Evolutionary conservation across 2,888 invertebrate species (phyloP).

Genomic region (Limnephilus auricula): DNA sequence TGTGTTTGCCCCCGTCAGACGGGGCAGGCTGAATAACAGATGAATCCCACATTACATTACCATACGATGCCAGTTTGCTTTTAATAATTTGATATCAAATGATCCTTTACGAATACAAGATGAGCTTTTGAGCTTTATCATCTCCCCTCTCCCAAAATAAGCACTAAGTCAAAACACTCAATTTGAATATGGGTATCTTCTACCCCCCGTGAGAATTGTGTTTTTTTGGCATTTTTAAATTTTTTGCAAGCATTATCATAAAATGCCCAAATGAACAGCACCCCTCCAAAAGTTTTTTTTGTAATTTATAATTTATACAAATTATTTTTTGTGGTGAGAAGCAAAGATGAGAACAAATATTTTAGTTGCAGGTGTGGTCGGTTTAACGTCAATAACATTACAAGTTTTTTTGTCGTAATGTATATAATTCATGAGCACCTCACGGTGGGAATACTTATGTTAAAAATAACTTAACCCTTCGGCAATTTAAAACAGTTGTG

Average conservation of each 20-base stretch:
- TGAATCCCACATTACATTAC: neutral
- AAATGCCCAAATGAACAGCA: constrained; percentile 41
- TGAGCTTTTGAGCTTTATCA: constrained; percentile 36
- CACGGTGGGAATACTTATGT: no score
- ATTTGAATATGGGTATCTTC: neutral
- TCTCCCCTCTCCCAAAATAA: neutral
- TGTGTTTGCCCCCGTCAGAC: constrained; percentile 21
- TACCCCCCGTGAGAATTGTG: constrained; percentile 19
- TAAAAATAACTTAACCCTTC: neutral
- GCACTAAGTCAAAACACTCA: constrained; percentile 7
- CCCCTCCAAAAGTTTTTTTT: neutral
- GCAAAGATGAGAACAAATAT: neutral
- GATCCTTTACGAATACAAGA: constrained; percentile 63
- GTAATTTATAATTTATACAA: neutral
- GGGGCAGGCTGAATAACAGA: constrained; percentile 7
- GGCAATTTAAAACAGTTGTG: no score
- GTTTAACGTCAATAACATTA: no score
- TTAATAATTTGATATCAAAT: constrained; percentile 62
- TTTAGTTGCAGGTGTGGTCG: neutral
- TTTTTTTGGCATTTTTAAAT: constrained; percentile 21
- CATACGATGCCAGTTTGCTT: constrained; percentile 45
- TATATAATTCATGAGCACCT: no score
- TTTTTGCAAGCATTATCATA: constrained; percentile 51
- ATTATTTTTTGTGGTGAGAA: neutral
- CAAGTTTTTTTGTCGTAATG: no score